Evolutionary conservation across 2,797 vertebrate species (phyloP).

Genomic region (Typhlichthys subterraneus): DNA sequence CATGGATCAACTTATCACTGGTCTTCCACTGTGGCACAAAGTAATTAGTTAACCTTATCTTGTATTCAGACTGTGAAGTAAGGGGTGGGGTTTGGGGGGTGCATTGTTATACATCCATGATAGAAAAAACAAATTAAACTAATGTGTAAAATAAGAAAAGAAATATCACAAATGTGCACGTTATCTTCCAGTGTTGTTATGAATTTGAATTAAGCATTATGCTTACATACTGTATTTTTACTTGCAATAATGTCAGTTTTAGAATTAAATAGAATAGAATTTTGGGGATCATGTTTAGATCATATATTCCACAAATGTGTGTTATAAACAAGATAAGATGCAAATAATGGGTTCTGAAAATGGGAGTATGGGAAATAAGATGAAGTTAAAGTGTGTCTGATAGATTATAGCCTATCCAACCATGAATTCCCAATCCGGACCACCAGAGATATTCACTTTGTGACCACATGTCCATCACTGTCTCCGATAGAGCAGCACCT

Average conservation of each 20-base stretch:
- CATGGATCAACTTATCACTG: slow-evolving; percentile 4
- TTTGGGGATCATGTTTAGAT: too few species aligned
- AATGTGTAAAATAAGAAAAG: neutral
- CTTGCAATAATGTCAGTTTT: neutral
- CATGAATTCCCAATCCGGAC: slow-evolving; percentile 13
- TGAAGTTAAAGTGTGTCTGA: slow-evolving; percentile 21
- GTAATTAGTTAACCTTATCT: neutral
- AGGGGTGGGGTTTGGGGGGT: neutral
- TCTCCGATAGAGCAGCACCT: slow-evolving; percentile 60
- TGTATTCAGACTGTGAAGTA: slow-evolving; percentile 51
- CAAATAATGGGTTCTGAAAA: slow-evolving; percentile 1
- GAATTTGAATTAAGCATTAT: neutral
- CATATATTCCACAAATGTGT: slow-evolving; percentile 21
- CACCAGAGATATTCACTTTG: slow-evolving; percentile 39
- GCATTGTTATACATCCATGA: neutral
- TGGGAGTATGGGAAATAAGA: slow-evolving; percentile 29
- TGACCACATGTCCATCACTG: slow-evolving; percentile 56
- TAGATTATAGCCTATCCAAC: slow-evolving; percentile 6
- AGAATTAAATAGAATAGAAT: too few species aligned
- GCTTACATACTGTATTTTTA: neutral
- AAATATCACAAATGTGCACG: slow-evolving; percentile 16
- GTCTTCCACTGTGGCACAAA: neutral
- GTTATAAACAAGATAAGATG: slow-evolving; percentile 12
- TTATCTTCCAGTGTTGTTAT: slow-evolving; percentile 22
- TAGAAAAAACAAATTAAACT: neutral